Conservation (phyloP, 2,888 invertebrate species). For the Nomada flava region DNA sequence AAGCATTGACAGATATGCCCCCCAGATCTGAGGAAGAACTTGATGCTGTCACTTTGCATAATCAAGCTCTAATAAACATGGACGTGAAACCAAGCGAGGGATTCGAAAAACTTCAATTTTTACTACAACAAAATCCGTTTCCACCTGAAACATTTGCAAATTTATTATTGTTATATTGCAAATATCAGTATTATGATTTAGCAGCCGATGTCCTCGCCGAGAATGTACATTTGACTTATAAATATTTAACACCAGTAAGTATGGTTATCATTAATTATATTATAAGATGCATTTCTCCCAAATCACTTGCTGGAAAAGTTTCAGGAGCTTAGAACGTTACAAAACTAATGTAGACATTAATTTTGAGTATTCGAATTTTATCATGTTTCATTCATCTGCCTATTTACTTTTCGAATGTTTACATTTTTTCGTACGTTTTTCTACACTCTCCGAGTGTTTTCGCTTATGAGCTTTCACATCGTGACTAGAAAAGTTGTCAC, state of each 20-base stretch:
- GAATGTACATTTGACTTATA: constrained; percentile 97
- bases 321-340: constrained; percentile 22
- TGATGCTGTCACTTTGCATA: constrained; percentile 98
- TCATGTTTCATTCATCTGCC: constrained; percentile 63
- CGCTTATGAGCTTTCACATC: constrained; percentile 68
- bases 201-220: constrained; percentile 99
- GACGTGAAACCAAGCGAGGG: constrained; percentile 95
- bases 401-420: constrained; percentile 78
- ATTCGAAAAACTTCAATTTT: constrained; percentile 96
- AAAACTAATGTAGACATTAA: constrained; percentile 12
- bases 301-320: constrained; percentile 5
- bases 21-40: constrained; percentile 98
- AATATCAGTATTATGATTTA: constrained; percentile 98
- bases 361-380: not conserved
- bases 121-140: constrained; percentile 97
- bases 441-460: constrained; percentile 61
- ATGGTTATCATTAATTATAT: constrained; percentile 20
- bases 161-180: constrained; percentile 96
- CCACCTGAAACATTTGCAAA: constrained; percentile 99
- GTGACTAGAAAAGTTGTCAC: constrained; percentile 61
- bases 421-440: constrained; percentile 78
- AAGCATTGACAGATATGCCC: constrained; percentile 95
- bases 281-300: constrained; percentile 17
- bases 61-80: constrained; percentile 96
- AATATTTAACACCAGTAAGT: constrained; percentile 94